Conservation (phyloP, 1,140 invertebrate species). For the Metaphire vulgaris region DNA sequence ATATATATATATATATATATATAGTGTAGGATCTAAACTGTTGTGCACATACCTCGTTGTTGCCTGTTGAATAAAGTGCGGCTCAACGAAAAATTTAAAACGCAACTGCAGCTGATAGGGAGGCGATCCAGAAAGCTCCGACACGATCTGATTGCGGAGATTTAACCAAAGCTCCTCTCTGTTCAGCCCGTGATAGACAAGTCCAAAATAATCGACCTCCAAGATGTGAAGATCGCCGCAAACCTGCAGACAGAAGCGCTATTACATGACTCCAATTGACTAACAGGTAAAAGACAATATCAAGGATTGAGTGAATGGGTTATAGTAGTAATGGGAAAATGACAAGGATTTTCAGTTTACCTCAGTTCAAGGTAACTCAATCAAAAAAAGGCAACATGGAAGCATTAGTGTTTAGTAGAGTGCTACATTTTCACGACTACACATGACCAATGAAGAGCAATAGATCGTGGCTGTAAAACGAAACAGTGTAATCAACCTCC, state of each 20-base stretch:
- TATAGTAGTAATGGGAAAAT: not conserved
- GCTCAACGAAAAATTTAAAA: conserved; percentile 83
- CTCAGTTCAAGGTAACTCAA: no score
- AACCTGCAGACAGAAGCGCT: no score
- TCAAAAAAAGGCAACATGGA: no score
- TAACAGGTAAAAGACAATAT: not conserved
- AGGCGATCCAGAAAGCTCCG: conserved; percentile 61
- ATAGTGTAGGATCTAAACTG: no score
- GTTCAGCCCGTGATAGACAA: conserved; percentile 63
- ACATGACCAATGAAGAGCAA: no score
- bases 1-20: no score
- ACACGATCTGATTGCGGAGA: conserved; percentile 70
- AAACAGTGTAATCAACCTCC: no score
- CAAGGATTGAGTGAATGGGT: not conserved
- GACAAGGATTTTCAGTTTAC: not conserved
- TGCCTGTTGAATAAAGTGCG: conserved; percentile 74
- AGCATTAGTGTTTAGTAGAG: no score
- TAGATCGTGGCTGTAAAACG: no score
- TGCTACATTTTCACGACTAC: no score
- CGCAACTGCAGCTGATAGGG: conserved; percentile 61
- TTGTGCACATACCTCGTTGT: conserved; percentile 70
- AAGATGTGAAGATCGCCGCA: conserved; percentile 72
- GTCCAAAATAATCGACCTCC: conserved; percentile 79
- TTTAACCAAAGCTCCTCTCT: conserved; percentile 75
- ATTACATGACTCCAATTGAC: no score